A percentile compares a stretch with the other conserved stretches of the same genome.
Evolutionary conservation across 2,113 vertebrate genomes (phyloP).

Genomic region (Paramisgurnus dabryanus): DNA sequence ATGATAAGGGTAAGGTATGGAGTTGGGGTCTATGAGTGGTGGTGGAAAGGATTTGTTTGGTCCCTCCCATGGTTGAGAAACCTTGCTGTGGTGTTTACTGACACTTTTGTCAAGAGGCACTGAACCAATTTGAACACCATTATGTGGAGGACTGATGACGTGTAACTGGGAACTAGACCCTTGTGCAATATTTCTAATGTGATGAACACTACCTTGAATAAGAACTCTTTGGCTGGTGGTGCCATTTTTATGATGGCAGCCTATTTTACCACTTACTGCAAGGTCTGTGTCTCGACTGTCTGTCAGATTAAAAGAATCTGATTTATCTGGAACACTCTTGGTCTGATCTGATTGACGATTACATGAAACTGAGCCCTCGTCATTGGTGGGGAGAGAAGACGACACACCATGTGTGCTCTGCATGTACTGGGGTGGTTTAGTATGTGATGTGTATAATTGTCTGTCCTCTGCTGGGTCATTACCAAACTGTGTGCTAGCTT

Average conservation of each 20-base stretch:
- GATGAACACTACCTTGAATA: constrained; percentile 77
- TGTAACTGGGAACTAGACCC: constrained; percentile 81
- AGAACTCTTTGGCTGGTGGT: constrained; percentile 75
- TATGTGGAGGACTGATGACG: constrained; percentile 73
- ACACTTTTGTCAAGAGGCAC: constrained; percentile 80
- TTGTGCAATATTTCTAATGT: constrained; percentile 80
- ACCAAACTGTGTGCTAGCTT: constrained; percentile 69
- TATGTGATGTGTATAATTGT: constrained; percentile 68
- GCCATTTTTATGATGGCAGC: constrained; percentile 71
- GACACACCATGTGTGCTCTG: constrained; percentile 66
- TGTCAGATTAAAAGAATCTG: constrained; percentile 74
- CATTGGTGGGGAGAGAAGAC: constrained; percentile 68
- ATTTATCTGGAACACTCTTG: constrained; percentile 79
- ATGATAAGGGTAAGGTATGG: constrained; percentile 81
- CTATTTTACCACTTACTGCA: constrained; percentile 75
- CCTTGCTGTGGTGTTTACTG: constrained; percentile 70
- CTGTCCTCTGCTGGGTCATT: constrained; percentile 73
- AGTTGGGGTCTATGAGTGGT: constrained; percentile 75
- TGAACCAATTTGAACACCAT: constrained; percentile 66
- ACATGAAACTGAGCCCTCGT: constrained; percentile 74
- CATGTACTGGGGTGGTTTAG: constrained; percentile 71
- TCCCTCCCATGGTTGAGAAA: constrained; percentile 85
- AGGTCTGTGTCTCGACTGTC: constrained; percentile 74
- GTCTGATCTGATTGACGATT: constrained; percentile 79
- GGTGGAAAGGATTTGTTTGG: constrained; percentile 76